Base-by-base conservation (phyloP, 2,113 vertebrate genomes). In the Lanius ludovicianus region DNA sequence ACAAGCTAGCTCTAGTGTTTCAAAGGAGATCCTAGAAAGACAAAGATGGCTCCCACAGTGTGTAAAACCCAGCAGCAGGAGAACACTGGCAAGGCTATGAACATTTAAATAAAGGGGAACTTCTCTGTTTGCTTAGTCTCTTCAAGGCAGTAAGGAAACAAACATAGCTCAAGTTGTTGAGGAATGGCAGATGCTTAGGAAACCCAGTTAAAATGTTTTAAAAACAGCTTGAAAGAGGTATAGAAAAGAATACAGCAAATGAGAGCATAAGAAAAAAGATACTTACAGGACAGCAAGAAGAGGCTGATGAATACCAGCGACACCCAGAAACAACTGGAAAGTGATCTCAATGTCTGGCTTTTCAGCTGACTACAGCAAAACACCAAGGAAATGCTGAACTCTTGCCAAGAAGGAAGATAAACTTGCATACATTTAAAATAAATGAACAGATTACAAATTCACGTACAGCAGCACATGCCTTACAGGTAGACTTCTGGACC, bases 281-380 rank as follows among this genome's bases (percentile, higher is more conserved):
- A 91, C 91, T 90, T 93, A 94, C 67, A 84, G 53, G 64, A 68
- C 49, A 85, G 84, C 65, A 93, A 71, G 79, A 96, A 79, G 42
- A 30, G 33, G 15, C 3, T 85, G 63, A 49, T 56, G 90, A 91
- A 64, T n/a, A 85, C 19, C 70, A 94, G 41, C 83, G 63, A 76
- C 22, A 75, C 31, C 10, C 65, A 94, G 90, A 91, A 91, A 67
- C 52, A 82, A 91, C 46, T 31, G 63, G 77, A 89, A 94, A 1
- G 4, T 41, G 44, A 91, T 82, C 53, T 94, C 84, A 87, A 4
- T 25, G 42, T 69, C 84, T 84, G 65, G 14, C n/a, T 91, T 77
- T 67, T 95, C 57, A 85, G 78, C 81, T 95, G 84, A 93, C 77
- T 57, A 64, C 28, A 81, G 77, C 62, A 78, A 88, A 95, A 88